phyloP scores from a whole-genome alignment of 2,113 vertebrate species.

The Bujurquina vittata region DNA sequence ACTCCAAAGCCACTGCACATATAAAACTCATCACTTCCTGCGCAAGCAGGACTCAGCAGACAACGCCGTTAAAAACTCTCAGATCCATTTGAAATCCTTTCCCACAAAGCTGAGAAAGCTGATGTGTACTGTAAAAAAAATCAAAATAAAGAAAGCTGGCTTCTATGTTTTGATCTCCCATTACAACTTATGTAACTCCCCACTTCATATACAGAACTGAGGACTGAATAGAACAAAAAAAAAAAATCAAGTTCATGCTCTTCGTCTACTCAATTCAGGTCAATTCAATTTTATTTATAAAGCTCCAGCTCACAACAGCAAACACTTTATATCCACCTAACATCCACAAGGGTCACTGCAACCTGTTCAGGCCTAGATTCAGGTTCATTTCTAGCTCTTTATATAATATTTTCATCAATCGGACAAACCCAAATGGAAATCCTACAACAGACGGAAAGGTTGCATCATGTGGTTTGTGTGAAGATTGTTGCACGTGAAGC shows the following conservation, averaged over 20 bases:
- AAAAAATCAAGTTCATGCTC: neutral
- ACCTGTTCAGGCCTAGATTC: neutral
- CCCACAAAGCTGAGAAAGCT: neutral
- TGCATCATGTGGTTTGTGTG: neutral
- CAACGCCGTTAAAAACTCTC: neutral
- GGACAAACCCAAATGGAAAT: neutral
- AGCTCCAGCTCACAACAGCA: neutral
- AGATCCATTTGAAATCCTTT: neutral
- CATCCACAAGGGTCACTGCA: neutral
- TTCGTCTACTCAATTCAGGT: neutral
- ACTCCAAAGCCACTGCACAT: constrained; percentile 24
- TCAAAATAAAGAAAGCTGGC: neutral
- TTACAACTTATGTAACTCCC: neutral
- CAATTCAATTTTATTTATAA: neutral
- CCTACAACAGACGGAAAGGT: neutral
- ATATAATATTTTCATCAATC: neutral
- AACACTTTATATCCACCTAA: neutral
- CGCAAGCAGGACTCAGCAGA: neutral
- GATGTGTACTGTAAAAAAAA: neutral
- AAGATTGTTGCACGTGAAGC: neutral
- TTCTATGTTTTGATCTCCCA: neutral
- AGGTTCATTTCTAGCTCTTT: neutral
- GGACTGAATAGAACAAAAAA: too few species aligned
- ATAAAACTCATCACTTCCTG: constrained; percentile 34
- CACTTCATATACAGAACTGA: neutral